phyloP scores from a whole-genome alignment of 2,888 invertebrate genomes.

The Ceriagrion tenellum region DNA sequence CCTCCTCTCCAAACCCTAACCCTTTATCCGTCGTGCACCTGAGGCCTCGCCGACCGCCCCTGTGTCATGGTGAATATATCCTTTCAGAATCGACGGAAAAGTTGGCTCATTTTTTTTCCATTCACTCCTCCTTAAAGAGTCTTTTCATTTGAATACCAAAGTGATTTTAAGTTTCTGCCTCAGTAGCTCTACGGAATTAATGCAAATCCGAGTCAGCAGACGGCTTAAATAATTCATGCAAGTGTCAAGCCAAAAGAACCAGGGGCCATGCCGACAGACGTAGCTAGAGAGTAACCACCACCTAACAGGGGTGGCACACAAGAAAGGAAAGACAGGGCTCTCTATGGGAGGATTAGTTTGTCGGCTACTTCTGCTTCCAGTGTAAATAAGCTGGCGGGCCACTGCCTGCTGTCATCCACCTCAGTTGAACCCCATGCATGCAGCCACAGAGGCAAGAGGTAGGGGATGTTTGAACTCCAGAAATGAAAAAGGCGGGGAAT shows the following conservation, averaged over 20 bases:
- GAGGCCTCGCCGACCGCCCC: neutral
- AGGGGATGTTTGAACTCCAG: too few relatives aligned
- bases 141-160: constrained; percentile 54
- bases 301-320: too few relatives aligned
- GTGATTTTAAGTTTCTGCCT: constrained; percentile 46
- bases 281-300: neutral
- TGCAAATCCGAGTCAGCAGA: constrained; percentile 33
- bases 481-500: too few relatives aligned
- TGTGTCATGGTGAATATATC: constrained; percentile 45
- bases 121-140: neutral
- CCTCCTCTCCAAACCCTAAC: neutral
- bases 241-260: neutral
- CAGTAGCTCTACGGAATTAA: neutral
- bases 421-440: too few relatives aligned
- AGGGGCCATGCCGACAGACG: neutral
- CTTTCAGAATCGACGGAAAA: constrained; percentile 28
- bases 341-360: too few relatives aligned
- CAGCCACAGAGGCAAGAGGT: too few relatives aligned
- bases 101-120: neutral
- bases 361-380: too few relatives aligned
- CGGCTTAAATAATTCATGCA: constrained; percentile 54
- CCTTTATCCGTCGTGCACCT: neutral
- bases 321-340: too few relatives aligned
- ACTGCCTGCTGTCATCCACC: too few relatives aligned
- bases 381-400: too few relatives aligned